Percentiles rank a stretch among this genome's conserved stretches.
Evolutionary conservation across 1,140 invertebrate genomes (phyloP).

Genomic region (Drosophila busckii): DNA sequence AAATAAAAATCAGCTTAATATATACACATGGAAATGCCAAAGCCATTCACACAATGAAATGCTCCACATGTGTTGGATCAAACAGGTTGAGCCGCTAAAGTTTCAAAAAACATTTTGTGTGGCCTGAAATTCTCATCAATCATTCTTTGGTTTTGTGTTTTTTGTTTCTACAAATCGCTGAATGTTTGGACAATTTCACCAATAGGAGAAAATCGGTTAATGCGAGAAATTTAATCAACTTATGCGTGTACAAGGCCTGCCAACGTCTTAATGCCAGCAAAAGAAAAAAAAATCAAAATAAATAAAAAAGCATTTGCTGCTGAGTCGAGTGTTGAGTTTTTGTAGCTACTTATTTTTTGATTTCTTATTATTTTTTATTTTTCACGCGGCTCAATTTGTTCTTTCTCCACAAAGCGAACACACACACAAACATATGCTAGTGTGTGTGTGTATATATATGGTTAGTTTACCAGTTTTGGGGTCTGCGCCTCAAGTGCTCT

Average conservation of each 20-base stretch:
- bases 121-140: slow-evolving; percentile 58
- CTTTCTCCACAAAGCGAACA: slow-evolving; percentile 36
- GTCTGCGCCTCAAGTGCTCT: slow-evolving; percentile 27
- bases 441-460: slow-evolving; percentile 12
- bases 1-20: slow-evolving; percentile 28
- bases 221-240: slow-evolving; percentile 73
- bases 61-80: slow-evolving; percentile 17
- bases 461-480: slow-evolving; percentile 63
- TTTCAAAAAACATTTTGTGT: slow-evolving; percentile 39
- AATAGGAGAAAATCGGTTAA: slow-evolving; percentile 61
- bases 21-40: slow-evolving; percentile 18
- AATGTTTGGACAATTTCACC: slow-evolving; percentile 45
- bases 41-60: slow-evolving; percentile 18
- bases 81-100: slow-evolving; percentile 51
- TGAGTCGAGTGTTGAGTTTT: slow-evolving; percentile 34
- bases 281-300: too few relatives aligned
- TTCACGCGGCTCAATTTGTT: slow-evolving; percentile 54
- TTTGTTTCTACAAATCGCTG: slow-evolving; percentile 1
- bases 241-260: slow-evolving; percentile 44
- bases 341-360: slow-evolving; percentile 33
- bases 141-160: slow-evolving; percentile 49
- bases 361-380: slow-evolving; percentile 27
- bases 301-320: neutral
- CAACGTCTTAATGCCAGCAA: slow-evolving; percentile 50
- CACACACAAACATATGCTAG: slow-evolving; percentile 1